These are phyloP conservation scores for Stomatorhinus walkeri DNA, from an alignment of 2,797 vertebrate species.

Conservation along the genomic window DNA sequence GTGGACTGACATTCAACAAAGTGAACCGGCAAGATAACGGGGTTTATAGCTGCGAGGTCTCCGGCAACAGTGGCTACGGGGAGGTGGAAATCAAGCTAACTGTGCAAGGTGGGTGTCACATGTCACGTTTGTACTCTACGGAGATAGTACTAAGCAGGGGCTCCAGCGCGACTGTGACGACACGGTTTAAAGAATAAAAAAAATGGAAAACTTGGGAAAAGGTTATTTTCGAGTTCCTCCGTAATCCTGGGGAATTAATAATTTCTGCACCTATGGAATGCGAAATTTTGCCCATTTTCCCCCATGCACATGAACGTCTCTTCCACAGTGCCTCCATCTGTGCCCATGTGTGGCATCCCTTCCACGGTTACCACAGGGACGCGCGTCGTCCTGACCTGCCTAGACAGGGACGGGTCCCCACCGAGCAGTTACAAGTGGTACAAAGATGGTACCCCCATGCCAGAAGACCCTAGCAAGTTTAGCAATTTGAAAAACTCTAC, in stretches of 20 bases:
- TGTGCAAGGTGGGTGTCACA: conserved; percentile 64
- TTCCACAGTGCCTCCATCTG: conserved; percentile 67
- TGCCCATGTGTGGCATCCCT: conserved; percentile 61
- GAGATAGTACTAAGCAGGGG: neutral
- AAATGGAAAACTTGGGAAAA: neutral
- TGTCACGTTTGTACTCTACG: neutral
- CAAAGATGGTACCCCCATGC: conserved; percentile 55
- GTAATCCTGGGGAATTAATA: neutral
- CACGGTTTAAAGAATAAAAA: neutral
- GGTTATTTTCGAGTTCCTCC: neutral
- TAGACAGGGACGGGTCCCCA: conserved; percentile 62
- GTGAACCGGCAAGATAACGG: conserved; percentile 69
- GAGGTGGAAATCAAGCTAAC: conserved; percentile 53
- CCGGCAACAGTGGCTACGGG: conserved; percentile 39
- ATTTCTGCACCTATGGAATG: neutral
- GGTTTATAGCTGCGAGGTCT: conserved; percentile 70
- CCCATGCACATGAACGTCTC: neutral
- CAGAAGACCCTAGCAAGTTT: conserved; percentile 54
- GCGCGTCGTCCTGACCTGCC: conserved; percentile 50
- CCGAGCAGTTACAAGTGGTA: conserved; percentile 70
- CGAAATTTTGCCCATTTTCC: neutral
- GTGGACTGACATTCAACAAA: conserved; percentile 52
- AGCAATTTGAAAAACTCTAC: conserved; percentile 67
- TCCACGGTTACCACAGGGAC: conserved; percentile 62
- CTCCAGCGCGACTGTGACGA: neutral